phyloP scores from a whole-genome alignment of 2,888 invertebrate species.

The Lithophane semibrunnea region DNA sequence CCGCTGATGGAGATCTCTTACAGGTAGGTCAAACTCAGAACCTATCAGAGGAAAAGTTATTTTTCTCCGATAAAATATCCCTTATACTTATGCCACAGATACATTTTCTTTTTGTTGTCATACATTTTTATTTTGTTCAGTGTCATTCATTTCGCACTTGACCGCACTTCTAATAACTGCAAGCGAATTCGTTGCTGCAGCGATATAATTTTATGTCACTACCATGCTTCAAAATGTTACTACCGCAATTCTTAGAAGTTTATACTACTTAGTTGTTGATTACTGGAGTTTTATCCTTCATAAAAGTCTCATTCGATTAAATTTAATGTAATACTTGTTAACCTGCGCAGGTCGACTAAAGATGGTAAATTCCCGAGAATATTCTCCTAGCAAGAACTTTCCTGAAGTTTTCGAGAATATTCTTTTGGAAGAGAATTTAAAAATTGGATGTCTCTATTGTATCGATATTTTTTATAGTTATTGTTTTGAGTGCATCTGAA shows the following conservation, averaged over 20 bases:
- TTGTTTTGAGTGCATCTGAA: neutral
- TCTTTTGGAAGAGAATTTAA: neutral
- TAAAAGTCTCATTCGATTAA: conserved; percentile 22
- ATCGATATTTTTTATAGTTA: too few species aligned
- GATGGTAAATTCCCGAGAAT: neutral
- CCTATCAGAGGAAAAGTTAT: neutral
- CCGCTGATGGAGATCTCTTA: conserved; percentile 6
- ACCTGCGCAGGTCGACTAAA: neutral
- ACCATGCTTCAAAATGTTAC: conserved; percentile 24
- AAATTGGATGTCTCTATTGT: too few species aligned
- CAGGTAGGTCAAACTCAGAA: conserved; percentile 61
- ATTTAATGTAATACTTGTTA: conserved; percentile 4
- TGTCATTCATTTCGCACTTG: conserved; percentile 4
- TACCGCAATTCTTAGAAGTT: neutral
- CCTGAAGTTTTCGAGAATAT: neutral
- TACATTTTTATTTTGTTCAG: conserved; percentile 10
- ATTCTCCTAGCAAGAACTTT: neutral
- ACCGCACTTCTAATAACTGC: conserved; percentile 13
- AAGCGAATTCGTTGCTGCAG: conserved; percentile 50
- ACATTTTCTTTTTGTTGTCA: neutral
- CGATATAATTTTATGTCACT: conserved; percentile 55
- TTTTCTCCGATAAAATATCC: neutral
- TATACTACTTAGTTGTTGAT: neutral
- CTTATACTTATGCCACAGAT: neutral
- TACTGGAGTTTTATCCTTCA: conserved; percentile 27